Evolutionary conservation across 2,113 vertebrate genomes (phyloP), one percentile per base, ranked within the genome.

Genomic region (Grammomys surdaster): DNA sequence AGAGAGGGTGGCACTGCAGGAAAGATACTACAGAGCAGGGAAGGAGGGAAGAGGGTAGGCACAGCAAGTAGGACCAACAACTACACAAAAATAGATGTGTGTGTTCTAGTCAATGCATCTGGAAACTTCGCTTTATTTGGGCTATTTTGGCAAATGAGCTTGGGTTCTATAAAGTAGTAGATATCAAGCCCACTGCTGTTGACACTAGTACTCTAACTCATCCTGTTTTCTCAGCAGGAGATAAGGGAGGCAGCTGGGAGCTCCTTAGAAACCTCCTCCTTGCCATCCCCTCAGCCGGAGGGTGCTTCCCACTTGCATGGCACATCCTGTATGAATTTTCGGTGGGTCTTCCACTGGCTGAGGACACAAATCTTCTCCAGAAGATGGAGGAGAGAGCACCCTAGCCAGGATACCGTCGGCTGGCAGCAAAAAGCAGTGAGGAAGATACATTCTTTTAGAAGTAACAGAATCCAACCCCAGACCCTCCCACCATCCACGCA

Each of bases 271-370:
- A 86, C 28, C 17, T 26, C 43, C 46, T 48, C 73, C 1, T 3
- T 2, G 70, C 48, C n/a, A 7, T 2, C 22, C 0, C 28, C 36
- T 24, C 86, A 40, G 12, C 36, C 0, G 0, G 92, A 60, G 33
- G 0, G 1, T 2, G 5, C 12, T 51, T 43, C 81, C 89, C 24
- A 26, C 9, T 73, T 14, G 14, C 54, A 16, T 2, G 7, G 40
- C 26, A 6, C 5, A 10, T 88, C 51, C 87, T 93, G 91, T 19
- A 92, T 94, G 28, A 91, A 95, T 46, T 22, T 88, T 0, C 0
- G 80, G 40, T n/a, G 77, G 28, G 22, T 76, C 73, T 86, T 97
- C 88, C 40, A 5, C 51, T 93, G 95, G 93, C 88, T 98, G 17
- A 81, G 96, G 60, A 73, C 48, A 28, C 67, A 24, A 3, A 26